Base-by-base conservation (phyloP, 2,113 vertebrate genomes). In the Illadopsis cleaveri region DNA sequence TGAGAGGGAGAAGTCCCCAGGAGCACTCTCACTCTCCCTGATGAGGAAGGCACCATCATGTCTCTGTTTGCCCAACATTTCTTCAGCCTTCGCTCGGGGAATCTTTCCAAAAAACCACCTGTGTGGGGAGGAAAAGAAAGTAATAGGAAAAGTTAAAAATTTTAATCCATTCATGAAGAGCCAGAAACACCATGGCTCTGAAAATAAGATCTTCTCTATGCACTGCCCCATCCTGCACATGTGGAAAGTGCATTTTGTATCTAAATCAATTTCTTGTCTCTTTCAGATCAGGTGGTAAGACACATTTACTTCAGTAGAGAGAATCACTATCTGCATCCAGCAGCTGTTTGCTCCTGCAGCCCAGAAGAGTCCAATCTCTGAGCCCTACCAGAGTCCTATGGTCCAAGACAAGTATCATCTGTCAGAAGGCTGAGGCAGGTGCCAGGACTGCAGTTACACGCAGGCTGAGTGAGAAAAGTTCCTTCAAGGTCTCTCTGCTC, bases 91-190 rank as follows among this genome's bases (percentile, higher is more conserved):
- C 27, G 99, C 99, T 92, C 99, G 98, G 56, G 99, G 99, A 95
- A 99, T 99, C 98, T 99, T 99, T 91, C 99, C 99, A 82, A 99
- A 99, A 98, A 99, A 99, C 99, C 99, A 99, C 98, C 99, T 99
- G 98, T 61, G 94, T 57, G 92, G 93, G 47, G 64, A 94, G 69
- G 84, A 57, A 89, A 93, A 79, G 19, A 71, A 76, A 90, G 76
- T 76, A 90, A 78, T 1, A 62, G 44, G 53, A 86, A 60, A 93
- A 37, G 61, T 71, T 82, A 61, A 68, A 21, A 77, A 62, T 28
- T 54, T 23, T 8, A 75, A 61, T 44, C 44, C 15, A 33, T 71
- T 50, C 5, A 19, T 19, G 17, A 65, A 92, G 57, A 70, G 37
- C 17, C 45, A 81, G 82, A 86, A 81, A 83, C 75, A 72, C 16